phyloP scores from a whole-genome alignment of 2,797 vertebrate genomes.

The Myripristis jacobus region DNA sequence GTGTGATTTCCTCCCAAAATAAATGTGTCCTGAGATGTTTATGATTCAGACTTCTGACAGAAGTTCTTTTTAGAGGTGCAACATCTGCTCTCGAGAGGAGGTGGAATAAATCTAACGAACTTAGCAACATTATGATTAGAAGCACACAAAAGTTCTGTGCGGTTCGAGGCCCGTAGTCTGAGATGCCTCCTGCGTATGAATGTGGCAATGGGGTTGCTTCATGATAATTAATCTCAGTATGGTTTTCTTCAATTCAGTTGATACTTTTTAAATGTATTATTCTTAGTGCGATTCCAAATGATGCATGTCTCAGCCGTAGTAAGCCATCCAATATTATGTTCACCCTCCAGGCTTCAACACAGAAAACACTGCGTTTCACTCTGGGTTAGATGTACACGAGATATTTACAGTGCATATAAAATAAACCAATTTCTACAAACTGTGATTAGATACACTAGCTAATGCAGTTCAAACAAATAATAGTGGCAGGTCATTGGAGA shows the following conservation, averaged over 20 bases:
- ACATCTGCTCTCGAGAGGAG: slow-evolving; percentile 66
- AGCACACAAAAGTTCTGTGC: slow-evolving; percentile 27
- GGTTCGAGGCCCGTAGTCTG: slow-evolving; percentile 47
- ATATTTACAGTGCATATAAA: slow-evolving; percentile 64
- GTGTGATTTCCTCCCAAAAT: slow-evolving; percentile 54
- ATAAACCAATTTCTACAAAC: slow-evolving; percentile 23
- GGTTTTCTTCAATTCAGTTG: slow-evolving; percentile 47
- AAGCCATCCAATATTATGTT: slow-evolving; percentile 65
- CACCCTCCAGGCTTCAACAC: slow-evolving; percentile 60
- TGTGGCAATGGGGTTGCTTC: slow-evolving; percentile 41
- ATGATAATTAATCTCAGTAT: slow-evolving; percentile 54
- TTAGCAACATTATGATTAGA: slow-evolving; percentile 29
- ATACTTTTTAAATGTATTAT: slow-evolving; percentile 64
- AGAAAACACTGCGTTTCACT: slow-evolving; percentile 70
- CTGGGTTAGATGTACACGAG: slow-evolving; percentile 60
- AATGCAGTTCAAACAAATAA: slow-evolving; percentile 19
- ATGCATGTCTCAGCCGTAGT: slow-evolving; percentile 50
- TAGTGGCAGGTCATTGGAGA: slow-evolving; percentile 33
- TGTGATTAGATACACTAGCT: slow-evolving; percentile 20
- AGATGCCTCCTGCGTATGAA: slow-evolving; percentile 48
- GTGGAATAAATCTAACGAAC: slow-evolving; percentile 67
- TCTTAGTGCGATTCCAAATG: slow-evolving; percentile 67
- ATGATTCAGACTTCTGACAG: slow-evolving; percentile 72
- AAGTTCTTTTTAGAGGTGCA: slow-evolving; percentile 66
- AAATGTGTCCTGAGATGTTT: slow-evolving; percentile 50